phyloP scores from a whole-genome alignment of 92 coral and sea anemone species.

The Epizoanthus fatuus region DNA sequence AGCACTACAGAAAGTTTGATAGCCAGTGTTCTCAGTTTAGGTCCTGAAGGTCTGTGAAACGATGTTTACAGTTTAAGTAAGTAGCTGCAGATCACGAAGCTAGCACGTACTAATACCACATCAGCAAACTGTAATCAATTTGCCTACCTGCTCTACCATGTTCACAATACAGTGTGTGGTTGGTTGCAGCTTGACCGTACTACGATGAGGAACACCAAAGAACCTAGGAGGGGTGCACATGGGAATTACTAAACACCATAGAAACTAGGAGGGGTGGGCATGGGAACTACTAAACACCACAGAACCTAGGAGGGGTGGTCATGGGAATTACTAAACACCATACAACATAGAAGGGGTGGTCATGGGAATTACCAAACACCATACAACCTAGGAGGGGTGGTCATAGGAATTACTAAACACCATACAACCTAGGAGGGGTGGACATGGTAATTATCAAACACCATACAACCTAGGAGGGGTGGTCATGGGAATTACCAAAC shows the following conservation, averaged over 20 bases:
- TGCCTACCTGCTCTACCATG: conserved; percentile 92
- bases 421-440: conserved; percentile 49
- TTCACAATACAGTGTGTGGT: conserved; percentile 99
- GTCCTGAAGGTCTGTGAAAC: no score
- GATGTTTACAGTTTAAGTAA: no score
- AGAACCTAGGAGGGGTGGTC: conserved; percentile 15
- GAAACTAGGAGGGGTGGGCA: no score
- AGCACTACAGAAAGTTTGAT: no score
- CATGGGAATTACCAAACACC: conserved; percentile 61
- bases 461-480: conserved; percentile 61
- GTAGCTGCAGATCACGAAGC: no score
- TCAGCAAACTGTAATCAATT: background rate
- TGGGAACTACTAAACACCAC: conserved; percentile 65
- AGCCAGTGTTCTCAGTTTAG: no score
- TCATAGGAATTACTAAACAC: conserved; percentile 45
- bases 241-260: no score
- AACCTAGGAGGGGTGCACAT: background rate
- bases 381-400: conserved; percentile 30
- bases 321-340: conserved; percentile 64
- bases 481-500: no score
- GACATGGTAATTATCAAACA: conserved; percentile 12
- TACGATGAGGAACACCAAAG: conserved; percentile 94
- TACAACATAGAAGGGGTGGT: conserved; percentile 16
- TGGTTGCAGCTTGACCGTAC: conserved; percentile 96
- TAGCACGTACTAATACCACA: background rate